Conservation (phyloP, 2,797 vertebrate genomes). For the Periparus ater region DNA sequence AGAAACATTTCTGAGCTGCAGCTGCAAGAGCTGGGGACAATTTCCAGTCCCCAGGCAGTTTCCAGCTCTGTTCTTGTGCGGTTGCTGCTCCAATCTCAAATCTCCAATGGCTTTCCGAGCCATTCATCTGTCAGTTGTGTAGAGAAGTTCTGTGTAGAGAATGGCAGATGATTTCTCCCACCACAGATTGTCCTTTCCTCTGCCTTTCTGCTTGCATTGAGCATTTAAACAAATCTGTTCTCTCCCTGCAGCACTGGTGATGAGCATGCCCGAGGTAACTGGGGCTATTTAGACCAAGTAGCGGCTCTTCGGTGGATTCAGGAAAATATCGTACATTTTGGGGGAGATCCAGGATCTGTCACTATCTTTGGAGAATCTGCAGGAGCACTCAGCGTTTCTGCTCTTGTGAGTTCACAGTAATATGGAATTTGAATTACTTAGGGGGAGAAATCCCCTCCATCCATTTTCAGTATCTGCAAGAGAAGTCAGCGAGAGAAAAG, state of each 20-base stretch:
- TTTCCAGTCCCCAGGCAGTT: neutral
- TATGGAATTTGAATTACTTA: neutral
- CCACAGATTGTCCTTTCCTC: neutral
- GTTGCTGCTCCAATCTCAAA: neutral
- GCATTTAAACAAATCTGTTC: neutral
- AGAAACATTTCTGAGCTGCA: neutral
- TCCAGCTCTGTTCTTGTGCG: neutral
- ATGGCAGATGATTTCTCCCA: neutral
- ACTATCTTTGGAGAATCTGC: constrained; percentile 88
- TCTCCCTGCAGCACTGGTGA: constrained; percentile 81
- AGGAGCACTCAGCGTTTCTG: constrained; percentile 83
- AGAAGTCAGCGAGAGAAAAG: neutral
- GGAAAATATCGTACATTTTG: constrained; percentile 83
- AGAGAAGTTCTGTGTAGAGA: neutral
- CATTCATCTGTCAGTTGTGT: neutral
- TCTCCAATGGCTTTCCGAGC: neutral
- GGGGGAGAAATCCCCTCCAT: neutral
- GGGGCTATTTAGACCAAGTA: constrained; percentile 88
- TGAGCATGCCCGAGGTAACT: constrained; percentile 82
- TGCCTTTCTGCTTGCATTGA: neutral
- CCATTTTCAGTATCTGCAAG: neutral
- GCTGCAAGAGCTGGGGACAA: neutral
- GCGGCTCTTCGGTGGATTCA: constrained; percentile 87
- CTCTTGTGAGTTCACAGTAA: constrained; percentile 77
- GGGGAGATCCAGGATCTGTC: constrained; percentile 82